phyloP scores from a whole-genome alignment of 2,888 invertebrate genomes.

The Biston stratarius region DNA sequence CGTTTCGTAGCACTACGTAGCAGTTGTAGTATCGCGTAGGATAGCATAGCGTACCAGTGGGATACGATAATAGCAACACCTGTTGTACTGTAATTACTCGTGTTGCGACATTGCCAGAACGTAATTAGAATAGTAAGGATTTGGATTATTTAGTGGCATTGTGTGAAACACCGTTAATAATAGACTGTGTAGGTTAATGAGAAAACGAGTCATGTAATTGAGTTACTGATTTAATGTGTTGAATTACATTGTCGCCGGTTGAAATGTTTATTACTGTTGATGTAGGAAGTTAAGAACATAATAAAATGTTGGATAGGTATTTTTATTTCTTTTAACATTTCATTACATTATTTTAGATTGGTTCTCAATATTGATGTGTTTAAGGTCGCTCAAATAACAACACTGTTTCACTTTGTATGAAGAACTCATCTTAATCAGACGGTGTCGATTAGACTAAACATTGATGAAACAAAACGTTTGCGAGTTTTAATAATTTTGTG shows the following conservation, averaged over 20 bases:
- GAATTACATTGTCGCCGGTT: conserved; percentile 13
- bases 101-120: conserved; percentile 43
- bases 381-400: too few species aligned
- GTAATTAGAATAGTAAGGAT: conserved; percentile 43
- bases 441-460: too few species aligned
- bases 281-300: conserved; percentile 5
- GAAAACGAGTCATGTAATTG: conserved; percentile 25
- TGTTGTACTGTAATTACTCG: conserved; percentile 44
- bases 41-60: conserved; percentile 19
- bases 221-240: conserved; percentile 20
- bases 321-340: not conserved
- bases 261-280: conserved; percentile 9
- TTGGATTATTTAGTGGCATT: conserved; percentile 39
- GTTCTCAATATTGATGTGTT: not conserved
- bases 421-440: too few species aligned
- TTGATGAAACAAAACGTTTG: too few species aligned
- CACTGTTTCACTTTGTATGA: too few species aligned
- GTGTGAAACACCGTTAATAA: conserved; percentile 34
- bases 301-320: not conserved
- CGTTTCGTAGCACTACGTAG: not conserved
- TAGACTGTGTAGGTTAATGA: conserved; percentile 34
- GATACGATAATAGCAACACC: conserved; percentile 28
- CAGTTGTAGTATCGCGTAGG: conserved; percentile 8
- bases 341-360: not conserved
- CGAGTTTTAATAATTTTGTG: too few species aligned